phyloP scores from a whole-genome alignment of 2,888 invertebrate genomes.

The Yponomeuta plumbellus region DNA sequence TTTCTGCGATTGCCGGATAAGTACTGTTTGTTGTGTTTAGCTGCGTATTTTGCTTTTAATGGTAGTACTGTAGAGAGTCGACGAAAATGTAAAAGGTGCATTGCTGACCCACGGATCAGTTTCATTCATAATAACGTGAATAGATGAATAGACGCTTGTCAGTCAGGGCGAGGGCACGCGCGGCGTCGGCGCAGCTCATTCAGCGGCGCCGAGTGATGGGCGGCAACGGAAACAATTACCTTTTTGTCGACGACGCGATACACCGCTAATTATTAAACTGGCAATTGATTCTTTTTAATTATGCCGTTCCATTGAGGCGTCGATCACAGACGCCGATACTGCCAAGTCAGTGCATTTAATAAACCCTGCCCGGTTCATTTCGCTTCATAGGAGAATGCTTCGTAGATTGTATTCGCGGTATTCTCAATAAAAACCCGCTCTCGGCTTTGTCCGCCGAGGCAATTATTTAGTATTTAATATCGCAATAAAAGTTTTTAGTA shows the following conservation, averaged over 20 bases:
- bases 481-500: conserved; percentile 14
- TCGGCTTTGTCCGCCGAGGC: conserved; percentile 24
- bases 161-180: neutral
- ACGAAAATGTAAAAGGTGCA: neutral
- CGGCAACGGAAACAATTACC: conserved; percentile 66
- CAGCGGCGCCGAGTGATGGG: conserved; percentile 39
- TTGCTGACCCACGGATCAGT: conserved; percentile 1
- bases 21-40: conserved; percentile 18
- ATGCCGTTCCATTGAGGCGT: conserved; percentile 64
- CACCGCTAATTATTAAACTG: conserved; percentile 72
- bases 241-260: conserved; percentile 64
- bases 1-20: conserved; percentile 52
- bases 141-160: conserved; percentile 6
- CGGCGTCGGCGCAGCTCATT: neutral
- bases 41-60: conserved; percentile 17
- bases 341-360: conserved; percentile 74
- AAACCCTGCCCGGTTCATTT: conserved; percentile 35
- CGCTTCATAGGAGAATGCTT: conserved; percentile 36
- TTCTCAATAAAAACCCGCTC: conserved; percentile 54
- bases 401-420: conserved; percentile 58
- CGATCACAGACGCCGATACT: conserved; percentile 63
- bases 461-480: conserved; percentile 17
- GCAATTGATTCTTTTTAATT: conserved; percentile 71
- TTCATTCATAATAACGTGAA: neutral
- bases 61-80: conserved; percentile 19